Base-by-base conservation (phyloP, 2,888 invertebrate species). In the Clunio marinus region DNA sequence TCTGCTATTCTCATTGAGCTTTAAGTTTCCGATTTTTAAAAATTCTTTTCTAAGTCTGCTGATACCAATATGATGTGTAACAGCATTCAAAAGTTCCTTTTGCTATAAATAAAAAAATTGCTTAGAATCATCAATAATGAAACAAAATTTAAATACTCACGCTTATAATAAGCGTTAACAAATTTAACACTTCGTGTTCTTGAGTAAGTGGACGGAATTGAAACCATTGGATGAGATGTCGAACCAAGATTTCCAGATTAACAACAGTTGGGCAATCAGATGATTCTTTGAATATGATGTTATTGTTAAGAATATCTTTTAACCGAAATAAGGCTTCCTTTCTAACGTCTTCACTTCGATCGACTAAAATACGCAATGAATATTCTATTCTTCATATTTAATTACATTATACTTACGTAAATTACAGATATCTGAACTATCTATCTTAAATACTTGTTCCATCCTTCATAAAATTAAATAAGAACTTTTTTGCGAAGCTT, bases 201-300 rank as follows among this genome's bases (percentile, higher is more conserved):
- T 63, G 37, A 4, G 20, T 46, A 2, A 63, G 25, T 17, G 45
- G 45, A 7, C 15, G 24, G 17, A 28, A 63, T 17, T 46, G 27
- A 15, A 63, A 63, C 63, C 63, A 63, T 27, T 46, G 45, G 10
- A 63, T 63, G 15, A 63, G 46, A 5, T 45, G 24, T 8, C 25
- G 24, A 17, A n/a, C 37, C 3, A 63, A 25, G 1, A 4, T 8
- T 15, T 10, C 25, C 0, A 63, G 27, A 46, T 63, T 45, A 5
- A 63, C 63, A 2, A 63, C 63, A 2, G 63, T 24, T 13, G n/a
- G 1, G 15, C n/a, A 15, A 45, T 63, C 24, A 15, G 22, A 28
- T 27, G 22, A 2, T 22, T 15, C 27, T 28, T 45, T 25, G 13
- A 45, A 24, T 41, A 62, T 32, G 24, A 45, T 46, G 17, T 63